Conservation (phyloP, 2,113 vertebrate genomes). For the Petrocephalus microphthalmus region DNA sequence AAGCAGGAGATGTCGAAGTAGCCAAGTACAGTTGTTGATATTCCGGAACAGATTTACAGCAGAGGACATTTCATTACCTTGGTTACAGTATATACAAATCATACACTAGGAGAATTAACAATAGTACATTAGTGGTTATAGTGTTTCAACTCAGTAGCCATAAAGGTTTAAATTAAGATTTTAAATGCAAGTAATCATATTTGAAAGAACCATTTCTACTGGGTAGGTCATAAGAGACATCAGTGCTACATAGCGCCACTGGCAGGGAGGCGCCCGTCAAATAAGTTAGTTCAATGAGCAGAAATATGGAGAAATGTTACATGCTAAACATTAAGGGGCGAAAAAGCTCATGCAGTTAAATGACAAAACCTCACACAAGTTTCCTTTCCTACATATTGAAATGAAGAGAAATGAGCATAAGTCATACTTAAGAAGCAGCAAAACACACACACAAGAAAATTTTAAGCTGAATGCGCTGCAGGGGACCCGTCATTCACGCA, state of each 20-base stretch:
- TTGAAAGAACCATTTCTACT: conserved; percentile 13
- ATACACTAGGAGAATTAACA: neutral
- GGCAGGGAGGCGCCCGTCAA: conserved; percentile 18
- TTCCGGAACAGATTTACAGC: neutral
- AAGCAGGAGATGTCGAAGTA: neutral
- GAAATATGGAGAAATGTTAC: neutral
- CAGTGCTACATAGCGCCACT: conserved; percentile 49
- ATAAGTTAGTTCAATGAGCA: neutral
- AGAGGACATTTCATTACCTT: neutral
- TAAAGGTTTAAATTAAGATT: conserved; percentile 17
- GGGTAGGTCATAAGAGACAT: neutral
- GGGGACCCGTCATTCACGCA: neutral
- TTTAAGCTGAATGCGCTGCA: neutral
- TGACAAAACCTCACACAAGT: neutral
- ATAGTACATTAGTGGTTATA: neutral
- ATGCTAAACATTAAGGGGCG: neutral
- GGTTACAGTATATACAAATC: conserved; percentile 12
- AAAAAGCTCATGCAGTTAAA: neutral
- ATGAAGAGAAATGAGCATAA: neutral
- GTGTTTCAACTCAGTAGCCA: conserved; percentile 7
- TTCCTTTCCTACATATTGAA: neutral
- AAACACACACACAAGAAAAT: neutral
- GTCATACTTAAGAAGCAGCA: neutral
- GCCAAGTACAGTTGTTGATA: neutral
- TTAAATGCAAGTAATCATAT: conserved; percentile 15